phyloP scores from a whole-genome alignment of 2,113 vertebrate genomes.

The Lates calcarifer region DNA sequence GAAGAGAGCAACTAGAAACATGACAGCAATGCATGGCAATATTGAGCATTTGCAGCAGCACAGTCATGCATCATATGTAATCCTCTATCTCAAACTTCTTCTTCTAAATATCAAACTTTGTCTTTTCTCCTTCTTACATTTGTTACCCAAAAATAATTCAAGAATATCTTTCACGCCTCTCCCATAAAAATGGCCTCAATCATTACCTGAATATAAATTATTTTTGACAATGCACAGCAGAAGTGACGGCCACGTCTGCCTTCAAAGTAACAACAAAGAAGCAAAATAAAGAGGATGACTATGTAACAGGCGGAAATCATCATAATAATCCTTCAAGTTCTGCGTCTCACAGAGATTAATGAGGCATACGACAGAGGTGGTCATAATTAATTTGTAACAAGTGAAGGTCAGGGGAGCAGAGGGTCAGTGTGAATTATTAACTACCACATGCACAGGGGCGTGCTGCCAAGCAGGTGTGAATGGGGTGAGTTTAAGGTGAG shows the following conservation, averaged over 20 bases:
- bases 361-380: slow-evolving; percentile 50
- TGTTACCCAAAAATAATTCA: slow-evolving; percentile 16
- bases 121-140: slow-evolving; percentile 5
- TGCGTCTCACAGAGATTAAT: slow-evolving; percentile 60
- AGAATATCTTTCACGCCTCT: slow-evolving; percentile 12
- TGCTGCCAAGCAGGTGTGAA: slow-evolving; percentile 64
- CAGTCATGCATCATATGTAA: slow-evolving; percentile 40
- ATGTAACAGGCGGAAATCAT: slow-evolving; percentile 36
- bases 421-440: slow-evolving; percentile 81
- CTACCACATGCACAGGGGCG: slow-evolving; percentile 40
- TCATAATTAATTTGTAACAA: slow-evolving; percentile 75
- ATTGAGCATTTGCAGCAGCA: slow-evolving; percentile 36
- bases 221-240: slow-evolving; percentile 21
- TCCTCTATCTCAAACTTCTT: slow-evolving; percentile 18
- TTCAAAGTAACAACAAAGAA: slow-evolving; percentile 42
- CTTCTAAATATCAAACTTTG: slow-evolving; percentile 38
- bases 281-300: not conserved
- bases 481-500: slow-evolving; percentile 63
- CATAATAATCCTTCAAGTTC: slow-evolving; percentile 48
- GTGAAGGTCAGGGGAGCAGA: slow-evolving; percentile 73
- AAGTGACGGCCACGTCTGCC: not conserved
- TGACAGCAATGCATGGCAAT: slow-evolving; percentile 12
- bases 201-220: slow-evolving; percentile 35
- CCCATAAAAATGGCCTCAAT: slow-evolving; percentile 15
- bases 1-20: slow-evolving; percentile 19